Percentiles rank a stretch among this genome's conserved stretches.
Conservation (phyloP, 2,888 invertebrate species). For the Drepana falcataria region DNA sequence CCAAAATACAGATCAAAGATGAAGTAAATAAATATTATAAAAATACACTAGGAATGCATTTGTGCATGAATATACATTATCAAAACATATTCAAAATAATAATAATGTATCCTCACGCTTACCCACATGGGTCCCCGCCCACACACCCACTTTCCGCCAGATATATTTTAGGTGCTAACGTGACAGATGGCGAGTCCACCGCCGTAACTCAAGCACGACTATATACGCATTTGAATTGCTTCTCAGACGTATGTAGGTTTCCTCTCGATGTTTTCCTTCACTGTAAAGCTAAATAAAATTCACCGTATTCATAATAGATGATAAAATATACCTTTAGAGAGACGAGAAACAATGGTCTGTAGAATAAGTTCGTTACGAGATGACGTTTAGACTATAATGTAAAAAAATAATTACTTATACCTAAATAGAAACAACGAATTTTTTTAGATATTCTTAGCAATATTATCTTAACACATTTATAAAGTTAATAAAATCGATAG, state of each 20-base stretch:
- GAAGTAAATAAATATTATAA: conserved; percentile 36
- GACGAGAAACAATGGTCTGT: neutral
- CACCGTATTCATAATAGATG: too few relatives aligned
- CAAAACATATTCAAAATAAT: neutral
- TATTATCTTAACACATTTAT: neutral
- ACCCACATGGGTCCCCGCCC: too few relatives aligned
- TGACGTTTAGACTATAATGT: neutral
- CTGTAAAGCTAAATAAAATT: too few relatives aligned
- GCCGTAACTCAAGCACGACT: too few relatives aligned
- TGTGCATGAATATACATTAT: neutral
- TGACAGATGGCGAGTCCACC: too few relatives aligned
- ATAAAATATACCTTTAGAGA: neutral
- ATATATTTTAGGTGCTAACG: too few relatives aligned
- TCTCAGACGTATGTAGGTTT: too few relatives aligned
- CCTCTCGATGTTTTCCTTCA: too few relatives aligned
- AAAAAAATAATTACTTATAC: neutral
- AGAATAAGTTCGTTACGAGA: neutral
- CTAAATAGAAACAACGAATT: too few relatives aligned
- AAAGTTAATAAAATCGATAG: neutral
- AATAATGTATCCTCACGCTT: too few relatives aligned
- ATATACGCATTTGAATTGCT: too few relatives aligned
- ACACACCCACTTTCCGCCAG: too few relatives aligned
- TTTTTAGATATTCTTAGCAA: neutral
- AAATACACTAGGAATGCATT: conserved; percentile 47
- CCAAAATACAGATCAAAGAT: conserved; percentile 39